These are phyloP conservation scores for Hermatobates lingyangjiaoensis DNA, from an alignment of 1,140 invertebrate genomes.

Conservation along the genomic window DNA sequence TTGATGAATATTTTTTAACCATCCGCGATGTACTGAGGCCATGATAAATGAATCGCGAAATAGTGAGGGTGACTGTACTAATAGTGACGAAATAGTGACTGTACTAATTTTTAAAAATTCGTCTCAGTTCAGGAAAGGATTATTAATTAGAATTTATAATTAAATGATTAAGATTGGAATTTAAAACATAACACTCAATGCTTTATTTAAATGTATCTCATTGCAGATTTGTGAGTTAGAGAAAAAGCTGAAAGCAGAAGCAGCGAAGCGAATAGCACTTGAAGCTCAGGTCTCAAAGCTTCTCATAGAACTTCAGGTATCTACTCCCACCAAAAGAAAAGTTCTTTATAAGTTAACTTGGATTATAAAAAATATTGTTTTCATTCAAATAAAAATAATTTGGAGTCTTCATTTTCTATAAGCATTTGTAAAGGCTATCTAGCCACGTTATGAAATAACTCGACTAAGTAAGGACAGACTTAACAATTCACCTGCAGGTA, in stretches of 20 bases:
- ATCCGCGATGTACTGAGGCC: too few species aligned
- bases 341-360: background rate
- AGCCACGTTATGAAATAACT: background rate
- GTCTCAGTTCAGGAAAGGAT: too few species aligned
- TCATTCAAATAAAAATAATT: background rate
- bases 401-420: background rate
- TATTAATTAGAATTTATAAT: background rate
- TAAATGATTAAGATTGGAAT: background rate
- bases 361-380: background rate
- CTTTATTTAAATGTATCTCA: background rate
- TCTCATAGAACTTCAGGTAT: conserved; percentile 15
- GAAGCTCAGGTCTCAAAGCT: conserved; percentile 16
- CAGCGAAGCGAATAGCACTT: conserved; percentile 8
- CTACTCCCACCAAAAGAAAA: background rate
- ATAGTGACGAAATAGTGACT: background rate
- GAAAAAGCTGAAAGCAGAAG: conserved; percentile 15
- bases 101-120: background rate
- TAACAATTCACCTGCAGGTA: too few species aligned
- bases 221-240: conserved; percentile 13
- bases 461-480: background rate
- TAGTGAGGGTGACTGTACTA: background rate
- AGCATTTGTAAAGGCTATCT: background rate
- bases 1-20: too few species aligned
- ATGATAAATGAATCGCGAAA: background rate
- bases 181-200: background rate